Conservation (phyloP, 2,888 invertebrate species). For the Petrophora chlorosata region DNA sequence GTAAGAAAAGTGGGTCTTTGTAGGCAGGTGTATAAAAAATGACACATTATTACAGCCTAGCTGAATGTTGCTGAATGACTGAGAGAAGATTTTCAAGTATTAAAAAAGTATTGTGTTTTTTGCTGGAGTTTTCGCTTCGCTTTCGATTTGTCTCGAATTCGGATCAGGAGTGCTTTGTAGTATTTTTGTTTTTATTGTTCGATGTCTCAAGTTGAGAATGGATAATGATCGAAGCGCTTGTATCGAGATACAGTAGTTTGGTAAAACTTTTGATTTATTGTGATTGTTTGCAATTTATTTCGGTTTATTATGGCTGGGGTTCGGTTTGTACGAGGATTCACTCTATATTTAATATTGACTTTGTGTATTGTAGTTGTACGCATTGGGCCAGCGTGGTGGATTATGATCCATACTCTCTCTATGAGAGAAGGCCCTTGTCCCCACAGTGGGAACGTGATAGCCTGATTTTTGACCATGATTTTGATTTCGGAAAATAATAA, state of each 20-base stretch:
- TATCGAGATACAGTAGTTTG: background rate
- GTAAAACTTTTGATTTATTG: constrained; percentile 2
- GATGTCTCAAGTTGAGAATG: constrained; percentile 19
- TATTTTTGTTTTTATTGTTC: constrained; percentile 24
- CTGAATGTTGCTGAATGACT: constrained; percentile 30
- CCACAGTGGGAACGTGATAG: no score
- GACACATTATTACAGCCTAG: constrained; percentile 35
- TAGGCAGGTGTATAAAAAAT: constrained; percentile 47
- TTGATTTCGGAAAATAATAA: no score
- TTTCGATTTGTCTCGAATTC: constrained; percentile 13
- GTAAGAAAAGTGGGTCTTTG: constrained; percentile 35
- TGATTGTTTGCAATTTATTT: background rate
- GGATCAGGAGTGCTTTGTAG: constrained; percentile 15
- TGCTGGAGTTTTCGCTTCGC: constrained; percentile 13
- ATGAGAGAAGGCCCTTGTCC: no score
- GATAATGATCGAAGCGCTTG: constrained; percentile 19
- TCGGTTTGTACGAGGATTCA: no score
- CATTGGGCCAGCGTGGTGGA: no score
- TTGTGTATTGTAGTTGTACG: no score
- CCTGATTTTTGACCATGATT: no score
- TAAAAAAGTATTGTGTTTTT: constrained; percentile 26
- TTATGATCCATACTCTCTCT: no score
- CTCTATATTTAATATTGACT: no score
- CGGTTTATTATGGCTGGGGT: background rate
- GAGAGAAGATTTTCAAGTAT: constrained; percentile 26